These are phyloP conservation scores for Heliconius hermathena DNA, from an alignment of 1,140 invertebrate genomes.

Conservation along the genomic window DNA sequence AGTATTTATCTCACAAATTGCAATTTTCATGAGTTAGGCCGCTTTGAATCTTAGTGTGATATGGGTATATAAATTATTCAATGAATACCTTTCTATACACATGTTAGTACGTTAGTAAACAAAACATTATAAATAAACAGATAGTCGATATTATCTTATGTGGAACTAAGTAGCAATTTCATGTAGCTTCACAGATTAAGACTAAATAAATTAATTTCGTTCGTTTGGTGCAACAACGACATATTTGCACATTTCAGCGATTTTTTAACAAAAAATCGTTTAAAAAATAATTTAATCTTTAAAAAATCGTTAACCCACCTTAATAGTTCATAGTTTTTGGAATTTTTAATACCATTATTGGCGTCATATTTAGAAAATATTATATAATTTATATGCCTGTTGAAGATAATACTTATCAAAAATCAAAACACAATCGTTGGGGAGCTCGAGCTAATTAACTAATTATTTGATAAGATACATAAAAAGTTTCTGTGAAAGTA, in stretches of 20 bases:
- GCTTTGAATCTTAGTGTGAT: no score
- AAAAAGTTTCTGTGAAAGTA: neutral
- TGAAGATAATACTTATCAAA: neutral
- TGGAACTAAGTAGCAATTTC: neutral
- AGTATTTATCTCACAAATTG: no score
- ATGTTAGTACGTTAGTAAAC: neutral
- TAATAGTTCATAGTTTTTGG: no score
- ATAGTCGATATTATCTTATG: neutral
- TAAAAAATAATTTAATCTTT: no score
- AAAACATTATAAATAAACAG: neutral
- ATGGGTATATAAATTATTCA: no score
- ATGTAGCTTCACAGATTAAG: no score
- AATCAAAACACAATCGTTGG: neutral
- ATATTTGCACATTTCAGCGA: no score
- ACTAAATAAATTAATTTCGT: no score
- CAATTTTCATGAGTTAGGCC: no score
- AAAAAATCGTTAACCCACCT: no score
- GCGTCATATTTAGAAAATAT: neutral
- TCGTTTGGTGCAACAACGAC: no score
- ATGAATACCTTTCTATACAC: neutral
- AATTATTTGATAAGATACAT: slow-evolving; percentile 3
- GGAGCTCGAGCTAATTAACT: slow-evolving; percentile 6
- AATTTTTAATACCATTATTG: neutral
- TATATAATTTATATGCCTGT: neutral
- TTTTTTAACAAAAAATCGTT: no score